Conservation (phyloP, 92 coral and sea anemone species). For the Heliopora coerulea region DNA sequence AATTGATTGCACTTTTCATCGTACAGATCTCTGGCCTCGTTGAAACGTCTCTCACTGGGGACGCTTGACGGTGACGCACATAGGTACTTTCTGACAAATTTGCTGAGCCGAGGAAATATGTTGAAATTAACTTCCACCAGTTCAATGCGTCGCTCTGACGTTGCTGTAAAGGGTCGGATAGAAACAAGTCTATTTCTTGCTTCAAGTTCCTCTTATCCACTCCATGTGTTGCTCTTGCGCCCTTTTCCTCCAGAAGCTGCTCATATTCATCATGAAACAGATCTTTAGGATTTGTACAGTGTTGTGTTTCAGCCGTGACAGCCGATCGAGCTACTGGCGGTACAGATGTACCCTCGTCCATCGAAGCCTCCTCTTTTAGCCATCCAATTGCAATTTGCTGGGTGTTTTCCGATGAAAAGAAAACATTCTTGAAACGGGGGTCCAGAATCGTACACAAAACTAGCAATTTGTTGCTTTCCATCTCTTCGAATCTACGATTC, state of each 20-base stretch:
- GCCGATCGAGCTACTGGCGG: not conserved
- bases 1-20: slow-evolving; percentile 3
- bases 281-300: not conserved
- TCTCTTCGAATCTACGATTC: slow-evolving; percentile 9
- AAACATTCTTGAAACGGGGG: slow-evolving; percentile 15
- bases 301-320: not conserved
- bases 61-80: slow-evolving; percentile 1
- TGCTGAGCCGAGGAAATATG: slow-evolving; percentile 2
- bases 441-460: slow-evolving; percentile 14
- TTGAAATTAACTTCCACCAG: not conserved
- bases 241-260: slow-evolving; percentile 9
- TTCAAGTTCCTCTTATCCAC: slow-evolving; percentile 1
- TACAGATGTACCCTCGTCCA: not conserved
- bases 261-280: not conserved
- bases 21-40: slow-evolving; percentile 7
- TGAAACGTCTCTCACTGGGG: slow-evolving; percentile 5
- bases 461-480: slow-evolving; percentile 27
- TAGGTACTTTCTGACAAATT: slow-evolving; percentile 1
- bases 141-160: not conserved
- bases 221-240: not conserved
- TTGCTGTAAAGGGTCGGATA: not conserved
- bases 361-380: slow-evolving; percentile 12
- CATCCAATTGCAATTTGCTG: slow-evolving; percentile 14
- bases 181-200: slow-evolving; percentile 10
- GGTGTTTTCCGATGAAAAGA: slow-evolving; percentile 9